Percentiles rank a stretch among this genome's conserved stretches.
Evolutionary conservation across 2,113 vertebrate species (phyloP).

Genomic region (Archocentrus centrarchus): DNA sequence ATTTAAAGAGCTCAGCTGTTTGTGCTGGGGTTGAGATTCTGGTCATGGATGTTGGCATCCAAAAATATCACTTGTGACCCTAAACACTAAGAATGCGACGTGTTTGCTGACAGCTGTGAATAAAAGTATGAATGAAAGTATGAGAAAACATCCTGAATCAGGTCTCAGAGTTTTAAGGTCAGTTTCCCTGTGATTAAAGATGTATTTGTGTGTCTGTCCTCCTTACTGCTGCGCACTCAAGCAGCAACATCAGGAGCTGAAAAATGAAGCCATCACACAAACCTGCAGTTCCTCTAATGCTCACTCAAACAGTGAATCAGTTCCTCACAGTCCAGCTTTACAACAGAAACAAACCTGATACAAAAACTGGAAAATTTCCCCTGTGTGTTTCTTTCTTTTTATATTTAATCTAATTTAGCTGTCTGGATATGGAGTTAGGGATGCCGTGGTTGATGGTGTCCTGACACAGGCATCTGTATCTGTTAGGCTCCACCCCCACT

Average conservation of each 20-base stretch:
- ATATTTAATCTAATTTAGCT: too few species aligned
- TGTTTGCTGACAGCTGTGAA: neutral
- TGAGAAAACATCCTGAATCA: neutral
- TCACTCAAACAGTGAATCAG: neutral
- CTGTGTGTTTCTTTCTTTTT: too few species aligned
- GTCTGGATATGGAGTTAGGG: too few species aligned
- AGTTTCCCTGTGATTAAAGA: neutral
- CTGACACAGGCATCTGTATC: neutral
- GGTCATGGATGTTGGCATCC: neutral
- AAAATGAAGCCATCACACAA: neutral
- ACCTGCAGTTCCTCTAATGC: neutral
- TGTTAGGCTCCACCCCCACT: neutral
- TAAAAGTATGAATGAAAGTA: neutral
- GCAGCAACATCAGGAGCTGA: neutral
- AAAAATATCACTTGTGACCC: neutral
- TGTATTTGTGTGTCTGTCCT: neutral
- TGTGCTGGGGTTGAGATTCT: neutral
- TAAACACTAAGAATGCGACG: neutral
- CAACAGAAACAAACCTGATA: neutral
- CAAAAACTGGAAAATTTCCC: neutral
- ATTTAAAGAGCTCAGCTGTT: slow-evolving; percentile 2
- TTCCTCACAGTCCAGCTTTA: neutral
- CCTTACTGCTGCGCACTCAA: neutral
- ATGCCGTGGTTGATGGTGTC: too few species aligned
- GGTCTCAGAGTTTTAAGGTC: neutral